phyloP scores from a whole-genome alignment of 1,140 invertebrate genomes.

The Augochlora pura region DNA sequence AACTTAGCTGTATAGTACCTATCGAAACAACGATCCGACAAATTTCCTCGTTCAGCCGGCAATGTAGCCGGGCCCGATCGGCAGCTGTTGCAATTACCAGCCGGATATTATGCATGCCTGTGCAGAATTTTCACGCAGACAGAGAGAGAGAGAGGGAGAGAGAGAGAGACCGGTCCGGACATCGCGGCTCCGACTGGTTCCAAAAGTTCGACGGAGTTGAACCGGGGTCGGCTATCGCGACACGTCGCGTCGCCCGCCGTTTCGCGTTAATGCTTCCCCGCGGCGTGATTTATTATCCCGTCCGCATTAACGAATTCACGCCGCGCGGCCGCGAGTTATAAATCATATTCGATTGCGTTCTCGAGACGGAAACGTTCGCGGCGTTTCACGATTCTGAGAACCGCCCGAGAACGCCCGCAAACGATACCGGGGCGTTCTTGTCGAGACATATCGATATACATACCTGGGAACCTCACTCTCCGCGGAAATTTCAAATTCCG shows the following conservation, averaged over 20 bases:
- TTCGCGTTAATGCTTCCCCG: background rate
- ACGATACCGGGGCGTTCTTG: too few species aligned
- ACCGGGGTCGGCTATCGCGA: background rate
- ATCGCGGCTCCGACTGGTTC: conserved; percentile 10
- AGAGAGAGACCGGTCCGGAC: background rate
- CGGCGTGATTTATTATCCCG: conserved; percentile 27
- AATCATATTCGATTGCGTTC: conserved; percentile 40
- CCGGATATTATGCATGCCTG: conserved; percentile 49
- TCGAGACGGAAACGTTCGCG: background rate
- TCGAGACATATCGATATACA: too few species aligned
- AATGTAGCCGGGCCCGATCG: background rate
- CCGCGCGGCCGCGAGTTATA: conserved; percentile 13
- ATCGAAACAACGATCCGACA: background rate
- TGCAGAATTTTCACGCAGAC: conserved; percentile 43
- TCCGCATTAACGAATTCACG: conserved; percentile 29
- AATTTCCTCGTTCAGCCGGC: background rate
- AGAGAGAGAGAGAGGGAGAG: too few species aligned
- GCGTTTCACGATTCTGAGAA: background rate
- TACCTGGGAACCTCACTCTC: too few species aligned
- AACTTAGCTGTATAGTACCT: background rate
- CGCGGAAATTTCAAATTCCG: too few species aligned
- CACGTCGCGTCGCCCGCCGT: background rate
- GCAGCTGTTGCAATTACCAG: conserved; percentile 3
- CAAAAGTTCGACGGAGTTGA: background rate
- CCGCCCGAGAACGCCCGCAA: too few species aligned